These are phyloP conservation scores for Festucalex cinctus DNA, from an alignment of 2,113 vertebrate genomes.

Conservation along the genomic window DNA sequence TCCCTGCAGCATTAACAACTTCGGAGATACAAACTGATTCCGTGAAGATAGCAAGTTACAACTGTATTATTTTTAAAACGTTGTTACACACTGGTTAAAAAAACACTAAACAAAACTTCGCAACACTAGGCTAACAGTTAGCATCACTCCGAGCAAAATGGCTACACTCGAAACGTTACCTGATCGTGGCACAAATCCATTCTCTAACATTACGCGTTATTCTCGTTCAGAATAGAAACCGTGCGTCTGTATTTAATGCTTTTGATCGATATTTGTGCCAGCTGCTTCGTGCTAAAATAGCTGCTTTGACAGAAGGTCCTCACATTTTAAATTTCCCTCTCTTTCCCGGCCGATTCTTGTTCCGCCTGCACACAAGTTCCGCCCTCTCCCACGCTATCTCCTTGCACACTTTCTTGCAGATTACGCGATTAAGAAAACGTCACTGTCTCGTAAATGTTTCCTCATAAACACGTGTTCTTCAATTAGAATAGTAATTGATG, in stretches of 20 bases:
- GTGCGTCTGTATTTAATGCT: not conserved
- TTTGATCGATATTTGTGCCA: fast-evolving
- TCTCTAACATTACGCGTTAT: not conserved
- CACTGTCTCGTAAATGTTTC: constrained; percentile 2
- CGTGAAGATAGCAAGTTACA: not conserved
- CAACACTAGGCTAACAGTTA: constrained; percentile 15
- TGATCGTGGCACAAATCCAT: constrained; percentile 58
- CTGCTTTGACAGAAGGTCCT: constrained; percentile 13
- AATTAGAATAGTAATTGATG: not conserved
- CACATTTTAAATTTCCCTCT: constrained; percentile 74
- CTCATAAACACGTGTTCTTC: not conserved
- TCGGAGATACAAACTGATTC: no score
- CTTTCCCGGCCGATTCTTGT: constrained; percentile 36
- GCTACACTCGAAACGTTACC: constrained; percentile 39
- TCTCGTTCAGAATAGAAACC: not conserved
- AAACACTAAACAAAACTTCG: constrained; percentile 1
- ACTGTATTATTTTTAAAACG: not conserved
- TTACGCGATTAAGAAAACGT: constrained; percentile 5
- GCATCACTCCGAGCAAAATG: not conserved
- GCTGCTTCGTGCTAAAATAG: not conserved
- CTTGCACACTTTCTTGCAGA: not conserved
- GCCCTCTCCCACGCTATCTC: not conserved
- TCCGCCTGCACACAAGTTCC: constrained; percentile 42
- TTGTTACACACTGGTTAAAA: not conserved
- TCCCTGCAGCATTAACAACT: no score